Conservation (phyloP, 2,888 invertebrate genomes). For the Nomada flava region DNA sequence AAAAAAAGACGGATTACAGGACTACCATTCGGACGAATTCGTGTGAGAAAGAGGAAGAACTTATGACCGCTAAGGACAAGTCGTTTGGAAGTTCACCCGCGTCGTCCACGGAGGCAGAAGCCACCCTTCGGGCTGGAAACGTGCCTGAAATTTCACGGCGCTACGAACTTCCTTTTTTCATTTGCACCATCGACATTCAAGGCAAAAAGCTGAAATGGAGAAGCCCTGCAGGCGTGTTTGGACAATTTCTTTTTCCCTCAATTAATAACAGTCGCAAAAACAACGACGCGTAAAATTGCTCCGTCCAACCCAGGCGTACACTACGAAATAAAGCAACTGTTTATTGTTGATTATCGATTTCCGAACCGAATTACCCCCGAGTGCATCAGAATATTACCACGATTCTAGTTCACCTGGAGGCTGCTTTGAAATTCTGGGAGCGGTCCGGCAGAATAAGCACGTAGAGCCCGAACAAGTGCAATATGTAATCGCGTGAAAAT, state of each 20-base stretch:
- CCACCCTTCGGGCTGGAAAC: constrained; percentile 5
- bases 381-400: not conserved
- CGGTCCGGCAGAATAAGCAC: not conserved
- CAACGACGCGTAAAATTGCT: not conserved
- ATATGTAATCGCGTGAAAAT: constrained; percentile 4
- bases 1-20: constrained; percentile 68
- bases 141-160: constrained; percentile 47
- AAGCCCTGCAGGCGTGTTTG: not conserved
- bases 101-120: constrained; percentile 2
- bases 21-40: constrained; percentile 54
- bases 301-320: too few relatives aligned
- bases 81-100: constrained; percentile 39
- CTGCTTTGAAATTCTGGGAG: too few relatives aligned
- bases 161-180: constrained; percentile 28
- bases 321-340: too few relatives aligned
- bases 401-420: too few relatives aligned
- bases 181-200: constrained; percentile 14
- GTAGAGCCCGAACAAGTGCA: not conserved
- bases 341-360: too few relatives aligned
- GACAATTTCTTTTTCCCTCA: not conserved
- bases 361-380: not conserved
- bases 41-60: constrained; percentile 46
- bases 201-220: not conserved
- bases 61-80: constrained; percentile 47
- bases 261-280: not conserved